Evolutionary conservation across 2,797 vertebrate species (phyloP).

Genomic region (Botia almorhae): DNA sequence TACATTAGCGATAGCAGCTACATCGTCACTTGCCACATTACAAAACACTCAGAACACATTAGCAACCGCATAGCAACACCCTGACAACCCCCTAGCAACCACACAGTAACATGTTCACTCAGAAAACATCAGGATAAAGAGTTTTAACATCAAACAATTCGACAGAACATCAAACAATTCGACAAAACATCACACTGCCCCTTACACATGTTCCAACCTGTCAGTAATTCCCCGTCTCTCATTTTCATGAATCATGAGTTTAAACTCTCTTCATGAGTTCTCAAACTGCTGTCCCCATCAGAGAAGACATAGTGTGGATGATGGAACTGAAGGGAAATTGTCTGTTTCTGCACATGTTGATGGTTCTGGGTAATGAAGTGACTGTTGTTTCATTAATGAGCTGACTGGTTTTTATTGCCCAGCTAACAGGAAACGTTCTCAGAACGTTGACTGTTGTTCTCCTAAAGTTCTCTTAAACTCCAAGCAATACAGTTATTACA

Average conservation of each 20-base stretch:
- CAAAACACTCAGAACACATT: too few species aligned
- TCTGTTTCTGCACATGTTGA: background rate
- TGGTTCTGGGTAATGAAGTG: conserved; percentile 13
- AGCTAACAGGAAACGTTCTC: too few species aligned
- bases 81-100: background rate
- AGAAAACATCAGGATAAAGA: background rate
- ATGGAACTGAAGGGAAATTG: conserved; percentile 33
- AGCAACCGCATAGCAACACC: background rate
- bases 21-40: too few species aligned
- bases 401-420: background rate
- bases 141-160: background rate
- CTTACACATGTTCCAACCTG: too few species aligned
- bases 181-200: background rate
- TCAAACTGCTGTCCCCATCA: background rate
- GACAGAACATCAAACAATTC: background rate
- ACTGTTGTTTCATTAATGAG: conserved; percentile 21
- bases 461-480: too few species aligned
- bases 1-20: too few species aligned
- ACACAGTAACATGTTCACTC: background rate
- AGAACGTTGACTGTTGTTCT: too few species aligned
- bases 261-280: background rate
- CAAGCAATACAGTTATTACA: too few species aligned
- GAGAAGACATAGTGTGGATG: too few species aligned
- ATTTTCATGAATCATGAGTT: conserved; percentile 2
- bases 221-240: too few species aligned